Evolutionary conservation across 2,113 vertebrate genomes (phyloP).

Genomic region (Tenrec ecaudatus): DNA sequence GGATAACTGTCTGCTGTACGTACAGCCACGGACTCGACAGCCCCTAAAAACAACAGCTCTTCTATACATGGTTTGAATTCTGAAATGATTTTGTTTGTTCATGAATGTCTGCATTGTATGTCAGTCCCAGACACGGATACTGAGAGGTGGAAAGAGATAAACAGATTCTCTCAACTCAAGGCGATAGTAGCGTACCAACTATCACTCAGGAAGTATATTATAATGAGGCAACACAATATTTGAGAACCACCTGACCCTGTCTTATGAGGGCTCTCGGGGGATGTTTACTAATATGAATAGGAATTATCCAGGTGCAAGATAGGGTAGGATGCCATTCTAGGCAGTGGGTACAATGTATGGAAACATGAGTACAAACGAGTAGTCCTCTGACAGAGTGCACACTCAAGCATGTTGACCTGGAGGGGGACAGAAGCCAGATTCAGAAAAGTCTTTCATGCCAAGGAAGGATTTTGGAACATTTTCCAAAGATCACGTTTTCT

Average conservation of each 20-base stretch:
- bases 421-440: background rate
- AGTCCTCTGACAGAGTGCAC: background rate
- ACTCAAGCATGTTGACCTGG: background rate
- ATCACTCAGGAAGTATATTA: background rate
- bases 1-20: too few species aligned
- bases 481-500: background rate
- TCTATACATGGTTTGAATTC: conserved; percentile 26
- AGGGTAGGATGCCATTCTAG: background rate
- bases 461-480: background rate
- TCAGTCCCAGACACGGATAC: background rate
- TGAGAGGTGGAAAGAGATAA: background rate
- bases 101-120: background rate
- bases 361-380: background rate
- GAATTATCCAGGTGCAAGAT: background rate
- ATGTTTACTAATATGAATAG: background rate
- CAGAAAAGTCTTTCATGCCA: background rate
- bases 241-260: background rate
- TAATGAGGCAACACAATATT: background rate
- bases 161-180: background rate
- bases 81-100: conserved; percentile 35
- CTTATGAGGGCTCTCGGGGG: background rate
- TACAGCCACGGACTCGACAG: too few species aligned
- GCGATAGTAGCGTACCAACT: background rate
- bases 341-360: background rate
- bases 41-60: too few species aligned